phyloP scores from a whole-genome alignment of 2,113 vertebrate species.

The Alaudala cheleensis region DNA sequence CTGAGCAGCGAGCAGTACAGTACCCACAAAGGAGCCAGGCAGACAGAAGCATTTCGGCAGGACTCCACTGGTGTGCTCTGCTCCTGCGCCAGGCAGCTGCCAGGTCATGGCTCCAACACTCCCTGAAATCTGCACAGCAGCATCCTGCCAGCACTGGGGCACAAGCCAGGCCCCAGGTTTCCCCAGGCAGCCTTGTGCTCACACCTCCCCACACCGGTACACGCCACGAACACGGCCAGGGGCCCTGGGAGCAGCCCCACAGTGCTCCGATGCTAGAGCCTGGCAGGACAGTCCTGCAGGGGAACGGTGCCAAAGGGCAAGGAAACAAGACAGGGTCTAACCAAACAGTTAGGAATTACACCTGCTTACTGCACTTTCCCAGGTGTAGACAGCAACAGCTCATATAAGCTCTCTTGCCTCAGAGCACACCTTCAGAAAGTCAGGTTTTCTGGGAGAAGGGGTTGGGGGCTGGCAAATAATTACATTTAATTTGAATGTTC shows the following conservation, averaged over 20 bases:
- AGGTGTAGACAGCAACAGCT: neutral
- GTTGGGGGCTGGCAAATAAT: slow-evolving; percentile 3
- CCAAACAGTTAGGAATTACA: neutral
- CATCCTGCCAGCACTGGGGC: neutral
- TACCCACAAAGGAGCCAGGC: rapidly evolving
- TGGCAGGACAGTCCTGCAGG: neutral
- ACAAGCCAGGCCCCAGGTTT: neutral
- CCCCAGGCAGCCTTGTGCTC: neutral
- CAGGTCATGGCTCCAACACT: rapidly evolving
- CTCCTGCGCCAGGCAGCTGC: rapidly evolving
- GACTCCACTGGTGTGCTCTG: rapidly evolving
- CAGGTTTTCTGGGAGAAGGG: neutral
- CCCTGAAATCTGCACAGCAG: neutral
- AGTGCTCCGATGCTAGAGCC: rapidly evolving
- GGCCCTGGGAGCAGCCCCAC: neutral
- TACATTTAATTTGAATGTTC: neutral
- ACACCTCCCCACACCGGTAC: neutral
- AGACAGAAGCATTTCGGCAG: rapidly evolving
- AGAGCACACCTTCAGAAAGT: neutral
- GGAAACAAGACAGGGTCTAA: neutral
- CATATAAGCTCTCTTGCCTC: neutral
- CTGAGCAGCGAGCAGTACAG: neutral
- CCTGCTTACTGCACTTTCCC: neutral
- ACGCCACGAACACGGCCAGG: rapidly evolving
- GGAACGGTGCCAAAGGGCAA: rapidly evolving